Evolutionary conservation across 2,888 invertebrate genomes (phyloP), one percentile per base, ranked within the genome.

Genomic region (Heliconius erato): DNA sequence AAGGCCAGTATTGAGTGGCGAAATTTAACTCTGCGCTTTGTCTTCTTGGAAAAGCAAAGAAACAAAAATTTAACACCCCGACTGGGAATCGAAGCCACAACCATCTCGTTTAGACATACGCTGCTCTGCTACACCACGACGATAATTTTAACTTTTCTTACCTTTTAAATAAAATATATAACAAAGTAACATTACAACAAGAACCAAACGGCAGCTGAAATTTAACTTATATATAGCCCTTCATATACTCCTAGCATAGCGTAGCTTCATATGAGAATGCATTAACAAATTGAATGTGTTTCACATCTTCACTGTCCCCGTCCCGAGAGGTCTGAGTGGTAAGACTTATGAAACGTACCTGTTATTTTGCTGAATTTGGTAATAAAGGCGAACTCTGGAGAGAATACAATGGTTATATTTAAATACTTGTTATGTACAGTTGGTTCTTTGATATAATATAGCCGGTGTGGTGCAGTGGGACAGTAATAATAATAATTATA

Each of bases 191-290:
- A 69, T 32, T 19, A 40, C 40, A 26, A 63, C 9, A n/a, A 40
- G n/a, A 16, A n/a, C 12, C 6, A 63, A 59, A 40, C 16, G 12
- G 3, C n/a, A 76, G n/a, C n/a, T 5, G 19, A 63, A 63, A 26
- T 63, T 76, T 40, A 74, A 63, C 35, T n/a, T 63, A 59, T n/a
- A 76, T 76, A 74, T 74, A 23, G 7, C 63, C 7, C n/a, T 63
- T 63, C n/a, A 63, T 76, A 76, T 23, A 76, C 63, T 44, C 44
- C 1, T 5, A 28, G 28, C 26, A 26, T 28, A 28, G 28, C 67
- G 26, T 72, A 72, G 72, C 76, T 76, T 63, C 76, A 35, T 76
- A 76, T 80, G 84, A 67, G 77, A 40, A 83, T 74, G 78, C 68
- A 68, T 78, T 78, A 78, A 81, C 59, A 79, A 74, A 80, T 68